Evolutionary conservation across 2,113 vertebrate species (phyloP).

Genomic region (Sinocyclocheilus anshuiensis): DNA sequence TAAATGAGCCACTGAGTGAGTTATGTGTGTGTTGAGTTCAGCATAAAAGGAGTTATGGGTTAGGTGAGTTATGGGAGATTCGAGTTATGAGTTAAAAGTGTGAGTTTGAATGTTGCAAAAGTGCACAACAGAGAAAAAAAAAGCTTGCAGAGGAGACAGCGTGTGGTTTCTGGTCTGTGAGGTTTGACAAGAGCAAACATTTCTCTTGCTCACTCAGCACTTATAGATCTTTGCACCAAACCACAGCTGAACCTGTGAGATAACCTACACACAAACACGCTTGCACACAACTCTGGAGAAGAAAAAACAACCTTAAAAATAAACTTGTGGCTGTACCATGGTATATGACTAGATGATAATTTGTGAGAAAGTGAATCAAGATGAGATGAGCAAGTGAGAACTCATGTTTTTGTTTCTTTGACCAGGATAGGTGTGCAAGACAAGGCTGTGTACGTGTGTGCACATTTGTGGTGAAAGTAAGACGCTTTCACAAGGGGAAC

Average conservation of each 20-base stretch:
- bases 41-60: neutral
- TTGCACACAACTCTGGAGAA: neutral
- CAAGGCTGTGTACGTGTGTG: neutral
- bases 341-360: conserved; percentile 20
- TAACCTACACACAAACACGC: conserved; percentile 55
- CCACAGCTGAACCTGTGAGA: conserved; percentile 71
- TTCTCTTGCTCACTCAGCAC: conserved; percentile 75
- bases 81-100: conserved; percentile 15
- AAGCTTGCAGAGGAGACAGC: conserved; percentile 65
- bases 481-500: conserved; percentile 52
- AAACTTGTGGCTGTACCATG: conserved; percentile 49
- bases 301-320: conserved; percentile 54
- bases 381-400: neutral
- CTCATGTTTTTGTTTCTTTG: neutral
- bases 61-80: neutral
- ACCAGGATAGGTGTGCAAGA: conserved; percentile 5
- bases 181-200: conserved; percentile 71
- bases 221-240: conserved; percentile 70
- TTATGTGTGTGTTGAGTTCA: neutral
- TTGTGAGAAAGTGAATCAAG: conserved; percentile 28
- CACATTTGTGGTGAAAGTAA: conserved; percentile 44
- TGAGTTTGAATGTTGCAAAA: neutral
- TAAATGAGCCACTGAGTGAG: neutral
- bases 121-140: conserved; percentile 23
- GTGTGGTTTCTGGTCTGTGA: conserved; percentile 78